Percentiles rank a stretch among this genome's conserved stretches.
Conservation (phyloP, 1,140 invertebrate genomes). For the Maniola jurtina region DNA sequence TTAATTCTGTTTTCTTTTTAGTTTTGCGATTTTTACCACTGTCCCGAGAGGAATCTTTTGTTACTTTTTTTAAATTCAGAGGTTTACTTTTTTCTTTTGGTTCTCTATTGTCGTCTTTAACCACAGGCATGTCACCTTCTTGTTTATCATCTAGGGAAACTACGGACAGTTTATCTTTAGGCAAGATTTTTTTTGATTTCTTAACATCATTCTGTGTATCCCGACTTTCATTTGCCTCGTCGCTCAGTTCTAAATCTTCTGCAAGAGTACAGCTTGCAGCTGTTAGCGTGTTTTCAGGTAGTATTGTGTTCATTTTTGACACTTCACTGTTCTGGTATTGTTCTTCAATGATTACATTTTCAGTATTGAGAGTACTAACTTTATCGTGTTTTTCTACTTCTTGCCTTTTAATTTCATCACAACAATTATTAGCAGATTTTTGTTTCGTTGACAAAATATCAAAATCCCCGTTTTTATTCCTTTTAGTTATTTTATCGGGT, state of each 20-base stretch:
- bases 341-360: not conserved
- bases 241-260: slow-evolving; percentile 65
- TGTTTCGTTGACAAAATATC: not conserved
- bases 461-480: not conserved
- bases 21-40: slow-evolving; percentile 32
- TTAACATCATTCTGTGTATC: slow-evolving; percentile 28
- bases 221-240: slow-evolving; percentile 56
- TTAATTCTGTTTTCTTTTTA: slow-evolving; percentile 32
- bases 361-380: not conserved
- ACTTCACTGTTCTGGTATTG: not conserved
- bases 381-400: not conserved
- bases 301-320: not conserved
- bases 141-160: not conserved
- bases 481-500: slow-evolving; percentile 4
- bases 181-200: slow-evolving; percentile 6
- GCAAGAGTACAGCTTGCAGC: slow-evolving; percentile 40
- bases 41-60: slow-evolving; percentile 18
- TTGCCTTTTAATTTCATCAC: not conserved
- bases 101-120: not conserved
- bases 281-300: slow-evolving; percentile 14
- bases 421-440: not conserved
- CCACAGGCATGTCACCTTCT: too few relatives aligned
- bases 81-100: slow-evolving; percentile 10
- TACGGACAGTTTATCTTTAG: not conserved
- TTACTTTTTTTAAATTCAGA: not conserved